Percentiles rank a stretch among this genome's conserved stretches.
These are phyloP conservation scores for Chloroceryle amazona DNA, from an alignment of 2,797 vertebrate species.

Conservation along the genomic window DNA sequence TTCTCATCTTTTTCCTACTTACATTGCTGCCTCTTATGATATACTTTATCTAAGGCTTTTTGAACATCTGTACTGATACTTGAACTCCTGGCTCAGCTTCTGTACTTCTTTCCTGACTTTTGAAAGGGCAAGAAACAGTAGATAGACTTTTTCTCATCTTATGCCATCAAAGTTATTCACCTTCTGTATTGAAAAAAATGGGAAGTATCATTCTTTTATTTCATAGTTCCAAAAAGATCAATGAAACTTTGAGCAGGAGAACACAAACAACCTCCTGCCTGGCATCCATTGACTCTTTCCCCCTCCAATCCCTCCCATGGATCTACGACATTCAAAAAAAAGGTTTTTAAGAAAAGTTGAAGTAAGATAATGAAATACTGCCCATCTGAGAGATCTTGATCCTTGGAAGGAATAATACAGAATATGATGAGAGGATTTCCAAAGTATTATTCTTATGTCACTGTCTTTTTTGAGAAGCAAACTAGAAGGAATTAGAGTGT, in stretches of 20 bases:
- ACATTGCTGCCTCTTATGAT: neutral
- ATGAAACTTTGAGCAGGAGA: constrained; percentile 30
- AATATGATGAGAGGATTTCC: neutral
- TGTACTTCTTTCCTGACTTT: neutral
- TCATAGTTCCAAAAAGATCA: constrained; percentile 29
- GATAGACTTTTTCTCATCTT: constrained; percentile 10
- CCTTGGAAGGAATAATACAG: neutral
- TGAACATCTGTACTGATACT: neutral
- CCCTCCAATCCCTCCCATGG: neutral
- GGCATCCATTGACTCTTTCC: neutral
- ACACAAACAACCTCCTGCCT: constrained; percentile 21
- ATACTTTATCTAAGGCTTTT: neutral
- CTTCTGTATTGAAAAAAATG: constrained; percentile 6
- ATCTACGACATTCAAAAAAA: neutral
- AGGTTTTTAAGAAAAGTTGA: neutral
- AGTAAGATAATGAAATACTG: neutral
- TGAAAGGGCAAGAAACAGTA: neutral
- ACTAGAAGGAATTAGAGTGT: neutral
- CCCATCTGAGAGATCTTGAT: neutral
- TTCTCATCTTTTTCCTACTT: neutral
- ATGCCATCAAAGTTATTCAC: constrained; percentile 20
- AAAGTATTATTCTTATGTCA: neutral
- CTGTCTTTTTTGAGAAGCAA: neutral
- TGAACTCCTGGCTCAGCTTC: neutral
- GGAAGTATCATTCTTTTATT: constrained; percentile 19